Evolutionary conservation across 2,888 invertebrate species (phyloP).

Genomic region (Melanargia galathea): DNA sequence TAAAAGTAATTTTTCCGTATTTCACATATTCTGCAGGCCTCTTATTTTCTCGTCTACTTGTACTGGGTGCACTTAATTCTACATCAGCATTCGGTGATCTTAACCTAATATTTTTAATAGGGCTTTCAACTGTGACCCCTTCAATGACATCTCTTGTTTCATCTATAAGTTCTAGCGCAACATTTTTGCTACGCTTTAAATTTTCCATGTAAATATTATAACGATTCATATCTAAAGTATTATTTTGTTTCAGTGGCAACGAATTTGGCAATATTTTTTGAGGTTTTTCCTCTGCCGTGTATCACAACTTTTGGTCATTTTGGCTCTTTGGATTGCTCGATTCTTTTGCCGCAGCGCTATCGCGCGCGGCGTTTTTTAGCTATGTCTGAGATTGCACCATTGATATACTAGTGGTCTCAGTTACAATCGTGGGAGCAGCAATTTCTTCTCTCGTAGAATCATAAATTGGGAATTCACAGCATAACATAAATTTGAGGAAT

Average conservation of each 20-base stretch:
- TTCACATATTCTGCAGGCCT: constrained; percentile 68
- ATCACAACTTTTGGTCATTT: constrained; percentile 73
- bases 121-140: constrained; percentile 50
- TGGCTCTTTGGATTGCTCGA: constrained; percentile 54
- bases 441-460: constrained; percentile 87
- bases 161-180: constrained; percentile 70
- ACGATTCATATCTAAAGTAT: constrained; percentile 73
- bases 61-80: constrained; percentile 63
- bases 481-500: constrained; percentile 90
- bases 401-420: constrained; percentile 87
- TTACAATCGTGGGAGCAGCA: constrained; percentile 83
- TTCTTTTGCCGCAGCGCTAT: constrained; percentile 69
- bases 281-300: constrained; percentile 69
- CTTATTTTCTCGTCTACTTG: constrained; percentile 57
- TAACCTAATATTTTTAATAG: constrained; percentile 48
- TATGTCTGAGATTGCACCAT: constrained; percentile 87
- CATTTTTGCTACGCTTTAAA: constrained; percentile 64
- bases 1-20: constrained; percentile 75
- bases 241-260: constrained; percentile 73
- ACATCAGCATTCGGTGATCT: constrained; percentile 53
- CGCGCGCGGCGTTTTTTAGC: constrained; percentile 82
- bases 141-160: constrained; percentile 68
- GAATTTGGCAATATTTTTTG: constrained; percentile 72
- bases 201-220: constrained; percentile 76
- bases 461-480: constrained; percentile 95